Evolutionary conservation across 2,797 vertebrate genomes (phyloP), one percentile per base, ranked within the genome.

Genomic region (Myiothlypis coronata): DNA sequence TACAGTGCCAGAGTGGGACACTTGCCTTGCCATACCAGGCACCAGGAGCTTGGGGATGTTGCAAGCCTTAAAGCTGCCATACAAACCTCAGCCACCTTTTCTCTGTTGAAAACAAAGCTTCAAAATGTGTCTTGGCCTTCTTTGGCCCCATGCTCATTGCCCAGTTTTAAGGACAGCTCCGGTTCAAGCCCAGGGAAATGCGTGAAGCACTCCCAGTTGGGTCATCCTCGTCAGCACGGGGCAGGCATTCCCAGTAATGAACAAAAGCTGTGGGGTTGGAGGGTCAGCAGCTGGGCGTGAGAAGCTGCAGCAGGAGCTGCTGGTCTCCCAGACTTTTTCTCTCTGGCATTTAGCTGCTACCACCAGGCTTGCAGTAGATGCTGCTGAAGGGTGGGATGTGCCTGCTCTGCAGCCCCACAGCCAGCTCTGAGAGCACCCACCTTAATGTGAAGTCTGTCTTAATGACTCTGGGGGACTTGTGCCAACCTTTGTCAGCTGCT

Each of bases 171-270:
- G 24, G 28, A 46, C 28, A 59, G 55, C 35, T 59, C 20, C 0
- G 0, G 39, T 78, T 53, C 57, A 55, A 61, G 32, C 20, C 72
- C 61, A 37, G n/a, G 35, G 35, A 65, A 83, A 22, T 8, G 32
- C 0, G 0, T 24, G 39, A 78, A 57, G 35, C 0, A 0, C 22
- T 86, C 53, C 30, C 1, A 6, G 24, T 50, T 1, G 0, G 9
- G 68, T 91, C 61, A 28, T 61, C 20, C 49, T 60, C 0, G 0
- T 57, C 79, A 83, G 46, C 64, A 37, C 0, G 0, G 27, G 20
- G 37, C 2, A 11, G 71, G 26, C n/a, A 7, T 83, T 92, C 47
- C 85, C 39, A 34, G 34, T 67, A 32, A 52, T 0, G 2, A 86
- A 46, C 52, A 63, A 55, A 50, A 89, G 65, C 63, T 2, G 1